These are phyloP conservation scores for Urocolius indicus DNA, from an alignment of 2,113 vertebrate species.

Conservation along the genomic window DNA sequence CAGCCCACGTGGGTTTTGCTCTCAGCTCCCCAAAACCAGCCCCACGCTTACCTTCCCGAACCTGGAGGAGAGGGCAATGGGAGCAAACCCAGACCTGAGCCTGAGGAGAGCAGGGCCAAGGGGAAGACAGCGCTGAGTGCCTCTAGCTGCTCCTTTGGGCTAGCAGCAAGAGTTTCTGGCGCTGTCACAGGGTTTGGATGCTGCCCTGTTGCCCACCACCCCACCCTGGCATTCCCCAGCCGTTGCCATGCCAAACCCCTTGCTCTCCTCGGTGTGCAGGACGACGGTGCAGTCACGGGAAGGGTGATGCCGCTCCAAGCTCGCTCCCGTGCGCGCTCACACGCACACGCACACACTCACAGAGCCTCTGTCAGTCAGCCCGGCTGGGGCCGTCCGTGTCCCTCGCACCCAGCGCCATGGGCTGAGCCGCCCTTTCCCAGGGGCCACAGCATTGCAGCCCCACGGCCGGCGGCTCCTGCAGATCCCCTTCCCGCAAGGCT, in stretches of 20 bases:
- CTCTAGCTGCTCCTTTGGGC: fast-evolving
- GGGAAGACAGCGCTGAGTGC: neutral
- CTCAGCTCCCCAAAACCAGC: neutral
- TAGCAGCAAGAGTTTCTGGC: fast-evolving
- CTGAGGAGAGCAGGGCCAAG: fast-evolving
- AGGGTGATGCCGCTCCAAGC: fast-evolving
- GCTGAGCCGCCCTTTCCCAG: neutral
- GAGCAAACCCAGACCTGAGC: neutral
- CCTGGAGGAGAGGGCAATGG: neutral
- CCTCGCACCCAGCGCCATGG: neutral
- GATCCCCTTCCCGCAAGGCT: fast-evolving
- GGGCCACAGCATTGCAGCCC: neutral
- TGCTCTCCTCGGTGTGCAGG: fast-evolving
- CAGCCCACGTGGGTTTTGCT: neutral
- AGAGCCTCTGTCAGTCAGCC: neutral
- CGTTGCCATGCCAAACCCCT: neutral
- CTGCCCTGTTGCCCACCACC: neutral
- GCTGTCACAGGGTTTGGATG: neutral
- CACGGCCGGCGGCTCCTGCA: fast-evolving
- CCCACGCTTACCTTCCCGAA: neutral
- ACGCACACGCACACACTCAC: neutral
- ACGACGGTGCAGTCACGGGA: fast-evolving
- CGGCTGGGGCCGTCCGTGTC: fast-evolving
- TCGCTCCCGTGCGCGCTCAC: neutral
- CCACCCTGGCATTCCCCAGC: neutral